Base-by-base conservation (phyloP, 2,797 vertebrate genomes). In the Oreortyx pictus region DNA sequence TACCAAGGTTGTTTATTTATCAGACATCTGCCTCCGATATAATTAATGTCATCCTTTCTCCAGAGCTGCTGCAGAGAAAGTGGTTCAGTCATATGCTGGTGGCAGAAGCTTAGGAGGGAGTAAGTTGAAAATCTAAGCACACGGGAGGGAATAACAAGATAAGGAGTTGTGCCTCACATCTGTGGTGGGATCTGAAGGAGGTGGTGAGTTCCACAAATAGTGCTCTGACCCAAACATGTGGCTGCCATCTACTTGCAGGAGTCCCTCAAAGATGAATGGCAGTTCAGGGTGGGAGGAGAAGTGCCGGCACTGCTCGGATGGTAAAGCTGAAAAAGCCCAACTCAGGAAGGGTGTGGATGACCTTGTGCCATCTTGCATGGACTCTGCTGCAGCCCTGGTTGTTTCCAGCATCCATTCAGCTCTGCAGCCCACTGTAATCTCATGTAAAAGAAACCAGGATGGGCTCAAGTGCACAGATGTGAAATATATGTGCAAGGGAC, bases 1-100 rank as follows among this genome's bases (percentile, higher is more conserved):
- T 73, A 56, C 54, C 85, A 65, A 52, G 47, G 88, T n/a, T 73
- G 83, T 85, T 95, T 95, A 37, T 93, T 94, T 89, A 83, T 82
- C 88, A 93, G 86, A 82, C 68, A 75, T 59, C 78, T 94, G 73
- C 60, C 65, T 95, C 54, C 6, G 11, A 19, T 54, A 14, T 25
- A 77, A 94, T 91, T 88, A 85, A 68, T 29, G 74, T 81, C 89
- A 92, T 89, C 75, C 92, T 89, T 60, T 9, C 27, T 62, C 75
- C 75, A 44, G 19, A 6, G 5, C 49, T 84, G 82, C 88, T 1
- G 24, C 54, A n/a, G 66, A 39, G 44, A 33, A 83, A 56, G 46
- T 22, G 52, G 33, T 11, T 77, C 0, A 0, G 44, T 25, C 1
- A 0, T 0, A 1, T 12, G 8, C 65, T 23, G 25, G 57, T 64